Conservation (phyloP, 2,888 invertebrate species). For the Siphlonurus alternatus region DNA sequence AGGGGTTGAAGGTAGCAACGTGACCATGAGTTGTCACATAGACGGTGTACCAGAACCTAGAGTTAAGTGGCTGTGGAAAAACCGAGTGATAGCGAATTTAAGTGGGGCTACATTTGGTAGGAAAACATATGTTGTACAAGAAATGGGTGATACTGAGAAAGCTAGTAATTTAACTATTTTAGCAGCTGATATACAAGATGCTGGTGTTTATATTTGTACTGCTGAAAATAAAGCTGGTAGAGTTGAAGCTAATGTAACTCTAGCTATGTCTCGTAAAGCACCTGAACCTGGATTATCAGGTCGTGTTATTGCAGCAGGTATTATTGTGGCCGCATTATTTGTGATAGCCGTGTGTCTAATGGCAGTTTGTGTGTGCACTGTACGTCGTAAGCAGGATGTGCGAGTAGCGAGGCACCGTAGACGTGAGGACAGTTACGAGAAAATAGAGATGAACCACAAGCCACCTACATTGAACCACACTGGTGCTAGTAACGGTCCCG, state of each 20-base stretch:
- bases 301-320: slow-evolving; percentile 45
- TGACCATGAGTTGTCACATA: slow-evolving; percentile 53
- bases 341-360: slow-evolving; percentile 47
- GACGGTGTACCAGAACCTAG: slow-evolving; percentile 53
- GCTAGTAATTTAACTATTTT: slow-evolving; percentile 57
- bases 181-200: slow-evolving; percentile 53
- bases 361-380: slow-evolving; percentile 41
- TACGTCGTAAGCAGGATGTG: slow-evolving; percentile 39
- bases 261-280: slow-evolving; percentile 48
- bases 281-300: slow-evolving; percentile 38
- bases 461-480: slow-evolving; percentile 26
- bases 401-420: slow-evolving; percentile 27
- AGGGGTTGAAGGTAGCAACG: slow-evolving; percentile 53
- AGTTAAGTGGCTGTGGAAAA: slow-evolving; percentile 48
- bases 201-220: slow-evolving; percentile 57
- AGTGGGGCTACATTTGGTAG: not conserved
- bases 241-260: slow-evolving; percentile 53
- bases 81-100: not conserved
- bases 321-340: slow-evolving; percentile 48
- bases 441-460: slow-evolving; percentile 55
- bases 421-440: slow-evolving; percentile 51
- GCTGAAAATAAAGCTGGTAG: slow-evolving; percentile 69
- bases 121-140: slow-evolving; percentile 36
- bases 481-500: slow-evolving; percentile 6
- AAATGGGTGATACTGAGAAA: slow-evolving; percentile 33